Evolutionary conservation across 2,113 vertebrate species (phyloP).

Genomic region (Notothenia coriiceps): DNA sequence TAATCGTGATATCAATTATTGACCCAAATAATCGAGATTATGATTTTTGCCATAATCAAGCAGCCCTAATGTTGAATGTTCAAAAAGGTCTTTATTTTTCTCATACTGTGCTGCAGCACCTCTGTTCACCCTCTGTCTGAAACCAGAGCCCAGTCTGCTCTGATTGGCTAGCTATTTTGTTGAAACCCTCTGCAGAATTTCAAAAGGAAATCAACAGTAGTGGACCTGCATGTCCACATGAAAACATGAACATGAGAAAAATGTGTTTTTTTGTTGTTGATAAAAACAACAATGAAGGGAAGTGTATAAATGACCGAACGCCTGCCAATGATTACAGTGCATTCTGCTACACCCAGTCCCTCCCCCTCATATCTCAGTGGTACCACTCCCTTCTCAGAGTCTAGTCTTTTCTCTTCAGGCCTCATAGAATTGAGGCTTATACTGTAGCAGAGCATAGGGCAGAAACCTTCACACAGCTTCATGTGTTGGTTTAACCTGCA

Average conservation of each 20-base stretch:
- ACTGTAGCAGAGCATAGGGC: constrained; percentile 8
- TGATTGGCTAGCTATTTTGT: background rate
- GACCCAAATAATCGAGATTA: too few relatives aligned
- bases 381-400: background rate
- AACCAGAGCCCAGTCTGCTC: too few relatives aligned
- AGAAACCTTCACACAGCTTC: constrained; percentile 16
- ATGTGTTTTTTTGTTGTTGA: background rate
- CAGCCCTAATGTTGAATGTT: too few relatives aligned
- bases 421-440: background rate
- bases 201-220: background rate
- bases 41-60: too few relatives aligned
- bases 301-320: background rate
- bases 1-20: too few relatives aligned
- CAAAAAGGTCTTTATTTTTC: too few relatives aligned
- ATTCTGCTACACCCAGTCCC: background rate
- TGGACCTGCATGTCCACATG: background rate
- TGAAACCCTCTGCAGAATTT: background rate
- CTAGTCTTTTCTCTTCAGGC: background rate
- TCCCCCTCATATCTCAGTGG: background rate
- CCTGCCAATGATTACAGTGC: background rate
- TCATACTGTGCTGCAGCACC: too few relatives aligned
- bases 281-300: background rate
- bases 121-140: too few relatives aligned
- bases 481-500: background rate
- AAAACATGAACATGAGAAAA: background rate